Conservation (phyloP, 2,888 invertebrate species). For the Megastigmus dorsalis region DNA sequence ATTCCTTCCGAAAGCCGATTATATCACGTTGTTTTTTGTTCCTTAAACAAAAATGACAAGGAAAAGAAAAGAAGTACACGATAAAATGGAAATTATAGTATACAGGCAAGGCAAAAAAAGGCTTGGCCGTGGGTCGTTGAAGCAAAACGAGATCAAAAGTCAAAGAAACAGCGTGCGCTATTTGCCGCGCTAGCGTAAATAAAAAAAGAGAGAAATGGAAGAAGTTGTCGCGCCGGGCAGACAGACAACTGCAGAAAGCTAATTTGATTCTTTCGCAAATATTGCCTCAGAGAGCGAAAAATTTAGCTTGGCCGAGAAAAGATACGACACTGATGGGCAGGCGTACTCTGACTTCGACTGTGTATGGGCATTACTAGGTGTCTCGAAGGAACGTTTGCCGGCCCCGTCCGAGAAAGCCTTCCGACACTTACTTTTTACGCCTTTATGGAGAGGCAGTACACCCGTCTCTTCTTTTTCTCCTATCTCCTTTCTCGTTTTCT, state of each 20-base stretch:
- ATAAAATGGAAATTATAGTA: too few species aligned
- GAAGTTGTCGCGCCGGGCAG: conserved; percentile 7
- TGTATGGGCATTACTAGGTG: conserved; percentile 18
- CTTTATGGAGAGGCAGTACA: conserved; percentile 2
- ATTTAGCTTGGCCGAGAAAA: conserved; percentile 12
- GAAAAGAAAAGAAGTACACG: too few species aligned
- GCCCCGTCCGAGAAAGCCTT: neutral
- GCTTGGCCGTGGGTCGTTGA: too few species aligned
- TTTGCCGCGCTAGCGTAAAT: neutral
- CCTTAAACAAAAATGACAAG: too few species aligned
- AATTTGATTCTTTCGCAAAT: conserved; percentile 53
- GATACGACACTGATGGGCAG: too few species aligned
- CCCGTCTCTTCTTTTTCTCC: neutral
- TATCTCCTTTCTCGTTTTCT: conserved; percentile 6
- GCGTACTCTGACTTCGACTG: neutral
- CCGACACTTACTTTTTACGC: conserved; percentile 47
- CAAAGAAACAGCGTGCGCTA: conserved; percentile 39
- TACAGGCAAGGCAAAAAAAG: too few species aligned
- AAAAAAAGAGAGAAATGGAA: neutral
- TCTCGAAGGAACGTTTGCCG: conserved; percentile 41
- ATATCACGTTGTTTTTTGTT: too few species aligned
- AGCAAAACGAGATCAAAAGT: too few species aligned
- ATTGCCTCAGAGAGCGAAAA: conserved; percentile 42
- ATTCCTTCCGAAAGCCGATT: too few species aligned
- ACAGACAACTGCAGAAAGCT: conserved; percentile 47